Percentiles rank a stretch among this genome's conserved stretches.
These are phyloP conservation scores for Upupa epops DNA, from an alignment of 2,113 vertebrate species.

Conservation along the genomic window DNA sequence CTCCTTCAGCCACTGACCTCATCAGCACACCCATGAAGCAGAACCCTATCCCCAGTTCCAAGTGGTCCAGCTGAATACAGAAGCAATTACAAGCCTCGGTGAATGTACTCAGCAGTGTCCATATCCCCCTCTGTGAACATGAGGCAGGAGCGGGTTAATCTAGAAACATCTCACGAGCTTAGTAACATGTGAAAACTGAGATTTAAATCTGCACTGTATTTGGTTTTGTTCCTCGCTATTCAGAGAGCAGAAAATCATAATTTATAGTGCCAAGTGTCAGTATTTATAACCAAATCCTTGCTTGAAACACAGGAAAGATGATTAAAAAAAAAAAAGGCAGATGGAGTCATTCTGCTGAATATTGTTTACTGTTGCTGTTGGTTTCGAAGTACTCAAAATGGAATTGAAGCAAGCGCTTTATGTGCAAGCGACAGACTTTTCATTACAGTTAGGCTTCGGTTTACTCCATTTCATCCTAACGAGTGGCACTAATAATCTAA, in stretches of 20 bases:
- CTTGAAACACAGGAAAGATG: background rate
- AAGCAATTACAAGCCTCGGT: background rate
- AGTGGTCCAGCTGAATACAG: background rate
- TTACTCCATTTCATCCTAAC: background rate
- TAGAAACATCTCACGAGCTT: background rate
- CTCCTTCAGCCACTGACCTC: background rate
- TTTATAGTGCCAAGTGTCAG: background rate
- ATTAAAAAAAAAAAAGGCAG: background rate
- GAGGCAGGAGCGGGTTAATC: background rate
- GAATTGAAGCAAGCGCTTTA: background rate
- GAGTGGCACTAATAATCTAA: background rate
- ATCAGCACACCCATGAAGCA: fast-evolving
- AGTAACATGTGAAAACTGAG: background rate
- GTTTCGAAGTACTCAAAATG: background rate
- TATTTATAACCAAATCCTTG: background rate
- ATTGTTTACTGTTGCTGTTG: background rate
- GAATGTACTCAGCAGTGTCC: background rate
- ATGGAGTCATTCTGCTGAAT: background rate
- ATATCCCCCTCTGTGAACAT: background rate
- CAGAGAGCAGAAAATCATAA: background rate
- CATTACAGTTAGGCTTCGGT: background rate
- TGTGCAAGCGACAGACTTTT: background rate
- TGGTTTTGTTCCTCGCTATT: background rate
- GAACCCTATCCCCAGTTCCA: background rate
- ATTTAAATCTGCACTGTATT: background rate